Conservation (phyloP, 2,113 vertebrate genomes). For the Apistogramma diplotaenia region DNA sequence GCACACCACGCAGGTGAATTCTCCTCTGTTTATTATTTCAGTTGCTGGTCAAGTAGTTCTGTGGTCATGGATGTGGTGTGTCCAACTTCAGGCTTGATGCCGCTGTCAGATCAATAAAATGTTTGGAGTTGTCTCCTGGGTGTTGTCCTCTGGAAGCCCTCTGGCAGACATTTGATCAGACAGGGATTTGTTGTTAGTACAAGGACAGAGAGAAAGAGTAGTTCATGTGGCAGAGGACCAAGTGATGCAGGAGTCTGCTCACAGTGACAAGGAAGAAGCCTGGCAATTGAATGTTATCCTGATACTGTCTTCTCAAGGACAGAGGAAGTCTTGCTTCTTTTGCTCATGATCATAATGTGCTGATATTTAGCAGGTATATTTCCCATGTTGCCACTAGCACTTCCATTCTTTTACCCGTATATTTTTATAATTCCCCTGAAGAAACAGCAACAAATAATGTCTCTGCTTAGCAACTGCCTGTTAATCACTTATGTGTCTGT, state of each 20-base stretch:
- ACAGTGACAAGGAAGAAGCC: background rate
- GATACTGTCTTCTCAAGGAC: background rate
- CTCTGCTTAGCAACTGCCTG: background rate
- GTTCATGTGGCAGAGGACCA: background rate
- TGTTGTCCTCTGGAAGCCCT: constrained; percentile 31
- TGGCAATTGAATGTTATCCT: background rate
- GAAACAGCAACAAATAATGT: background rate
- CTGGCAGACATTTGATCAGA: constrained; percentile 23
- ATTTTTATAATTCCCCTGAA: background rate
- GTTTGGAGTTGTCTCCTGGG: constrained; percentile 21
- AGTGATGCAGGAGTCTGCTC: background rate
- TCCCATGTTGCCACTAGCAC: background rate
- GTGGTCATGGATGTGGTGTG: background rate
- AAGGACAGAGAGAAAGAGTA: constrained; percentile 7
- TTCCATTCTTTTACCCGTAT: background rate
- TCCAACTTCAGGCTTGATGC: constrained; percentile 34
- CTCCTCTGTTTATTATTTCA: constrained; percentile 3
- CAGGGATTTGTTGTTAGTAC: constrained; percentile 9
- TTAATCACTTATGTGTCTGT: background rate
- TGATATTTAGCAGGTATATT: background rate
- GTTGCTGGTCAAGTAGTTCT: constrained; percentile 9
- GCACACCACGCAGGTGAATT: constrained; percentile 17
- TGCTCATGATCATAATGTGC: background rate
- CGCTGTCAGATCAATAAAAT: constrained; percentile 37
- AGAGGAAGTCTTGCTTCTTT: background rate